Conservation (phyloP, 2,888 invertebrate genomes). For the Chironomus riparius region DNA sequence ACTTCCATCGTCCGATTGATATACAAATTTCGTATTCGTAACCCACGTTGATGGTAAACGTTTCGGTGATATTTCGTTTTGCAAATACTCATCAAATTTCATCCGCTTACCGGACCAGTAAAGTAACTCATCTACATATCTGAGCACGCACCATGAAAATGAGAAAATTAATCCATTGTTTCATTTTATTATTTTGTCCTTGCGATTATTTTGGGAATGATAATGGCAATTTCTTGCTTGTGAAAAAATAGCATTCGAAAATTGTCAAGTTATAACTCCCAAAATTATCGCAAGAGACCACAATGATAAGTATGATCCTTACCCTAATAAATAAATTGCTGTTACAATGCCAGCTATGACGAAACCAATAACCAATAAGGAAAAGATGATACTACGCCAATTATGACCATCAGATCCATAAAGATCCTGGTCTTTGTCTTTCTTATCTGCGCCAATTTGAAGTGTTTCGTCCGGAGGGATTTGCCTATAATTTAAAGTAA, state of each 20-base stretch:
- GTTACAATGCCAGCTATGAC: constrained; percentile 82
- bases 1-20: constrained; percentile 78
- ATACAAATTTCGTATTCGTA: constrained; percentile 71
- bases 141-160: constrained; percentile 33
- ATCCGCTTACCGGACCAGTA: constrained; percentile 83
- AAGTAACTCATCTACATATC: constrained; percentile 79
- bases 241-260: neutral
- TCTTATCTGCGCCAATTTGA: constrained; percentile 74
- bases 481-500: constrained; percentile 57
- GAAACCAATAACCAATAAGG: constrained; percentile 75
- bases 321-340: constrained; percentile 81
- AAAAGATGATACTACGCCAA: constrained; percentile 81
- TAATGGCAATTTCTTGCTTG: neutral
- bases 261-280: neutral
- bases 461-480: constrained; percentile 86
- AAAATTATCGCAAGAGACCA: too few relatives aligned
- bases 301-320: constrained; percentile 34
- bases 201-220: neutral
- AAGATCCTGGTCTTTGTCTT: constrained; percentile 63
- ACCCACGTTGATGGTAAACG: constrained; percentile 74
- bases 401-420: constrained; percentile 75
- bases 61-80: constrained; percentile 63
- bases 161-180: neutral
- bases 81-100: constrained; percentile 75
- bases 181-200: too few relatives aligned